A percentile compares a stretch with the other conserved stretches of the same genome.
These are phyloP conservation scores for Etheostoma nigrum DNA, from an alignment of 2,797 vertebrate species.

Conservation along the genomic window DNA sequence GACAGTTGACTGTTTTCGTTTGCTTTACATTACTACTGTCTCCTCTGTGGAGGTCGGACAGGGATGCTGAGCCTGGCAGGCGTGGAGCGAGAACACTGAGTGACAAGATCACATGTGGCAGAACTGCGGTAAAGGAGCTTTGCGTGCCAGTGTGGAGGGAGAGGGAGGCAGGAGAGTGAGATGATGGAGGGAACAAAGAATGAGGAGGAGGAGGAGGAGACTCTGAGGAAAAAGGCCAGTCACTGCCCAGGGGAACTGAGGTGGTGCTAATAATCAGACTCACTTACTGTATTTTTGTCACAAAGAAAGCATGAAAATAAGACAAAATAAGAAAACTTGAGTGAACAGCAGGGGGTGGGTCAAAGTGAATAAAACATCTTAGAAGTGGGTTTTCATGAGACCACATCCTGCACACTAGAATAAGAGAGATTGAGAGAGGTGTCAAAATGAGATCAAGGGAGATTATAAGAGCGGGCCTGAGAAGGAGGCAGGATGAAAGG, in stretches of 20 bases:
- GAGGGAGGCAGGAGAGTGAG: slow-evolving; percentile 2
- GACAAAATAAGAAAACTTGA: not conserved
- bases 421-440: slow-evolving; percentile 9
- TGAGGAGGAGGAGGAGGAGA: not conserved
- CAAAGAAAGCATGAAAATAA: not conserved
- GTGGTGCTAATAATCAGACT: not conserved
- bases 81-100: slow-evolving; percentile 33
- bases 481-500: slow-evolving; percentile 26
- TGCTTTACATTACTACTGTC: slow-evolving; percentile 16
- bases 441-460: slow-evolving; percentile 44
- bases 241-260: slow-evolving; percentile 16
- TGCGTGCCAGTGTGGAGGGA: slow-evolving; percentile 26
- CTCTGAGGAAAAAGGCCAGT: slow-evolving; percentile 29
- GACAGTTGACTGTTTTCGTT: not conserved
- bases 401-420: slow-evolving; percentile 12
- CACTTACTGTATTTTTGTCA: not conserved
- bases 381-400: not conserved
- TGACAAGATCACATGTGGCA: slow-evolving; percentile 69
- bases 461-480: slow-evolving; percentile 36
- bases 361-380: not conserved
- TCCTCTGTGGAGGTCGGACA: slow-evolving; percentile 12
- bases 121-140: slow-evolving; percentile 33
- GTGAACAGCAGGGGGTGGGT: not conserved
- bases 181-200: slow-evolving; percentile 13
- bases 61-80: slow-evolving; percentile 26